These are phyloP conservation scores for Acanthosoma haemorrhoidale DNA, from an alignment of 2,888 invertebrate species.

Conservation along the genomic window DNA sequence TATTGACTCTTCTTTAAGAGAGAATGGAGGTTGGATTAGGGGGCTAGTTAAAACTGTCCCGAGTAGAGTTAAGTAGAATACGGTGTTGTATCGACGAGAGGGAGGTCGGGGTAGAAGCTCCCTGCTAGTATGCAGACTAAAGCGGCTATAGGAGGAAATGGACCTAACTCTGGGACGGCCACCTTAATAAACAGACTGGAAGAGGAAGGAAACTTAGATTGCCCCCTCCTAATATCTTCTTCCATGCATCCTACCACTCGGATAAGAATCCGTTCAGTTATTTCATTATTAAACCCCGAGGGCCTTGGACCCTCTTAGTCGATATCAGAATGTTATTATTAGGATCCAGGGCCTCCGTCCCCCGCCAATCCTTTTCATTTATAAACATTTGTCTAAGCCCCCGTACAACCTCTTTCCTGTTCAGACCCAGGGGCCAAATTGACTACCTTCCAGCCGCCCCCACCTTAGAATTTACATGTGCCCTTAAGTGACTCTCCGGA, in stretches of 20 bases:
- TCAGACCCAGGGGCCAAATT: background rate
- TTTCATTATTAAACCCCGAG: constrained; percentile 38
- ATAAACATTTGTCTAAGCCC: constrained; percentile 38
- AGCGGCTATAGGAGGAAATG: background rate
- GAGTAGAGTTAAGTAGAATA: no score
- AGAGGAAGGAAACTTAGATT: constrained; percentile 23
- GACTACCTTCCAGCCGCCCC: background rate
- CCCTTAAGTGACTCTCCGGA: constrained; percentile 25
- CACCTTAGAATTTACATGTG: constrained; percentile 23
- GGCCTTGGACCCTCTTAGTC: constrained; percentile 22
- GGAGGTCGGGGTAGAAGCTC: no score
- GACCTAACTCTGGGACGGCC: background rate
- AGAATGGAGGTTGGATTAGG: no score
- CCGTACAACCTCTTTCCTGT: background rate
- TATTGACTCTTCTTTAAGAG: no score
- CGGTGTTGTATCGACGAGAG: no score
- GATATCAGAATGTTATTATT: constrained; percentile 40
- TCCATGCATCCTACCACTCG: background rate
- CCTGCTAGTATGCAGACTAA: no score
- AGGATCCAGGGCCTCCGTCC: constrained; percentile 33
- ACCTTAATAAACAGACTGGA: constrained; percentile 26
- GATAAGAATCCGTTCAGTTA: constrained; percentile 35
- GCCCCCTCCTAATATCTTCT: background rate
- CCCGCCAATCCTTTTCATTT: constrained; percentile 35
- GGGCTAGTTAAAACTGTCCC: no score